Conservation (phyloP, 2,888 invertebrate genomes). For the Amphipyra berbera region DNA sequence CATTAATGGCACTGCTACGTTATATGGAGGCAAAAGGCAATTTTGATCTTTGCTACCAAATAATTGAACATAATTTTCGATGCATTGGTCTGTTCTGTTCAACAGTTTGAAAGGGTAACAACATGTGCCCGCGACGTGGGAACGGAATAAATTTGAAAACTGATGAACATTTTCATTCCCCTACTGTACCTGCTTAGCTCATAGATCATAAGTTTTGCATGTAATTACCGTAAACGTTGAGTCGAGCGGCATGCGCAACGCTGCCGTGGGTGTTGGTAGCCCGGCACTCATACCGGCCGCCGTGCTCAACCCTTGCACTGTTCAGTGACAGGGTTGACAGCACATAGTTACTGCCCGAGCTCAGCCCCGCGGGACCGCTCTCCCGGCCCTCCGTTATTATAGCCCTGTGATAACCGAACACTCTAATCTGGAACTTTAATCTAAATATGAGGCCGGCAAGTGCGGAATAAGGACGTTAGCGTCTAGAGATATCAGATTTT, state of each 20-base stretch:
- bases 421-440: constrained; percentile 27
- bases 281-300: constrained; percentile 95
- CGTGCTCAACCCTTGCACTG: constrained; percentile 94
- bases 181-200: too few relatives aligned
- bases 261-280: constrained; percentile 93
- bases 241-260: constrained; percentile 92
- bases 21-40: too few relatives aligned
- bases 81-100: too few relatives aligned
- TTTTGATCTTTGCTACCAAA: too few relatives aligned
- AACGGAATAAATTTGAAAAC: too few relatives aligned
- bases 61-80: too few relatives aligned
- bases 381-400: constrained; percentile 84
- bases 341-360: constrained; percentile 91
- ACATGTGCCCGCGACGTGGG: too few relatives aligned
- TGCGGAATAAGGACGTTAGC: constrained; percentile 11
- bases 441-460: constrained; percentile 11
- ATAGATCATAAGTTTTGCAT: neutral
- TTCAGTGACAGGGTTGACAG: constrained; percentile 95
- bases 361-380: constrained; percentile 77
- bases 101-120: too few relatives aligned
- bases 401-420: constrained; percentile 69
- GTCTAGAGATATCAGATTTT: constrained; percentile 26
- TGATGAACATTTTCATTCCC: too few relatives aligned
- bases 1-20: too few relatives aligned
- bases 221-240: constrained; percentile 93